Percentiles rank a stretch among this genome's conserved stretches.
Evolutionary conservation across 2,888 invertebrate species (phyloP).

Genomic region (Cheilosia pagana): DNA sequence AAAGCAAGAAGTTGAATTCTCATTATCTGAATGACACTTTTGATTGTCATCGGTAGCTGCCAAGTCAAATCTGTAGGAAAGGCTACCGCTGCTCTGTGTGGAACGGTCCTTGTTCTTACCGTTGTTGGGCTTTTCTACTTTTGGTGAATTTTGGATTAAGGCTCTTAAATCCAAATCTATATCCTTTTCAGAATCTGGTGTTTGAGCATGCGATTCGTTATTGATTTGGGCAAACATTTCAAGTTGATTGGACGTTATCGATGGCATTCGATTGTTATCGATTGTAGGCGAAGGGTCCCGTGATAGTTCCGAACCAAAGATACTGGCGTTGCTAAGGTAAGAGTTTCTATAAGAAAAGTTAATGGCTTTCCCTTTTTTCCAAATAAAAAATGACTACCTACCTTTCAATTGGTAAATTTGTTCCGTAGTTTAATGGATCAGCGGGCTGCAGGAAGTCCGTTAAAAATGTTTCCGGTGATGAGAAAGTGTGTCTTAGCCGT

Average conservation of each 20-base stretch:
- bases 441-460: constrained; percentile 77
- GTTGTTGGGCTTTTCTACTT: constrained; percentile 29
- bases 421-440: constrained; percentile 82
- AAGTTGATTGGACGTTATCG: constrained; percentile 32
- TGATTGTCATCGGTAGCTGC: constrained; percentile 3
- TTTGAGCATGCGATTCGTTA: not conserved
- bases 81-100: constrained; percentile 51
- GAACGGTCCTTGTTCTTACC: constrained; percentile 33
- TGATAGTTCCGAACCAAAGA: constrained; percentile 82
- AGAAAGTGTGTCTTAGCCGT: constrained; percentile 82
- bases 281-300: constrained; percentile 79
- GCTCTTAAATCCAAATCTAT: constrained; percentile 19
- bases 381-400: constrained; percentile 31
- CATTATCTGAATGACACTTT: constrained; percentile 43
- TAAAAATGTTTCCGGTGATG: constrained; percentile 82
- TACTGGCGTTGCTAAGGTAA: constrained; percentile 80
- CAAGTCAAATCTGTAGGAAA: constrained; percentile 45
- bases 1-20: constrained; percentile 80
- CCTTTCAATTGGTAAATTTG: constrained; percentile 82
- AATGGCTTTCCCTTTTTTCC: not conserved
- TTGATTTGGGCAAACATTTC: constrained; percentile 28
- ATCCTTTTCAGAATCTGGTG: constrained; percentile 35
- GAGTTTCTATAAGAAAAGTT: constrained; percentile 72
- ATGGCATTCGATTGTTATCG: constrained; percentile 40
- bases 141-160: not conserved